A percentile compares a stretch with the other conserved stretches of the same genome.
Conservation (phyloP, 2,113 vertebrate species). For the Bostrychus sinensis region DNA sequence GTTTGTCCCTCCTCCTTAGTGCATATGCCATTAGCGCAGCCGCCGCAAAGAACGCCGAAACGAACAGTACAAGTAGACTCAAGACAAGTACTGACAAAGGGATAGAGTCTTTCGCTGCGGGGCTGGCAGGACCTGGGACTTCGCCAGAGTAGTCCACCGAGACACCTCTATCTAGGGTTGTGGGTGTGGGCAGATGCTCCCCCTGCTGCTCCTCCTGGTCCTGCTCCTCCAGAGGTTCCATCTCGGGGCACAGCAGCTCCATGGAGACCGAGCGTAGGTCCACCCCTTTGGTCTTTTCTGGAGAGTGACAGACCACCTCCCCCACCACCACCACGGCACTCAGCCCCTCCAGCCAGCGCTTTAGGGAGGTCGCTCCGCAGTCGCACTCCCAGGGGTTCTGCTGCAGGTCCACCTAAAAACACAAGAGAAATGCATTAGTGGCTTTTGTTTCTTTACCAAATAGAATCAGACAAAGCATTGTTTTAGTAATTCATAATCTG, state of each 20-base stretch:
- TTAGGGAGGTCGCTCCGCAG: slow-evolving; percentile 92
- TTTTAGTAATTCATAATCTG: neutral
- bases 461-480: neutral
- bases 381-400: slow-evolving; percentile 98
- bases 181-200: slow-evolving; percentile 57
- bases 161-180: slow-evolving; percentile 65
- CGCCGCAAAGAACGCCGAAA: slow-evolving; percentile 89
- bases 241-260: slow-evolving; percentile 88
- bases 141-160: slow-evolving; percentile 78
- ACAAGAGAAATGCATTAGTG: slow-evolving; percentile 34
- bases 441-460: too few species aligned
- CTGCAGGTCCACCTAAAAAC: slow-evolving; percentile 92
- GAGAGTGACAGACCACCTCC: slow-evolving; percentile 90
- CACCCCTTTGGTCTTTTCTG: slow-evolving; percentile 85
- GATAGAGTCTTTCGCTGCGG: slow-evolving; percentile 82
- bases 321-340: slow-evolving; percentile 94
- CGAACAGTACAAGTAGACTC: slow-evolving; percentile 88
- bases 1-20: slow-evolving; percentile 86
- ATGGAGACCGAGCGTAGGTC: slow-evolving; percentile 88
- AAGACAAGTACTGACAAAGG: slow-evolving; percentile 92
- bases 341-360: slow-evolving; percentile 97
- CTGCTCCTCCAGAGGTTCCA: slow-evolving; percentile 71
- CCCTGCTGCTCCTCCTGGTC: slow-evolving; percentile 60
- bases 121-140: slow-evolving; percentile 74
- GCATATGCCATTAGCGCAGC: slow-evolving; percentile 91